These are phyloP conservation scores for Macquaria ambigua DNA, from an alignment of 2,113 vertebrate species.

Conservation along the genomic window DNA sequence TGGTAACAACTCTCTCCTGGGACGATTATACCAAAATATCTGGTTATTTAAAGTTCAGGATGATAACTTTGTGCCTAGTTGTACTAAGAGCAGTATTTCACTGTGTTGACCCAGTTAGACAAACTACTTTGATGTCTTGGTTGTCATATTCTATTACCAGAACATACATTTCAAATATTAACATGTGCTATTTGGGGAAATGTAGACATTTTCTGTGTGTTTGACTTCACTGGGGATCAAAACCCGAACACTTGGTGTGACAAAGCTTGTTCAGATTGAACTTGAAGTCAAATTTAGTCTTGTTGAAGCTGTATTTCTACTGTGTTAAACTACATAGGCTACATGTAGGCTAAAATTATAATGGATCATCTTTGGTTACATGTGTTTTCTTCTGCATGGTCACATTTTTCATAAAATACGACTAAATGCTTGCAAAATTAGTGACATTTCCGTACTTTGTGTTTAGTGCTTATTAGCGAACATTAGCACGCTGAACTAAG, in stretches of 20 bases:
- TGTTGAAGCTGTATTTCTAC: no score
- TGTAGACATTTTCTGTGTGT: neutral
- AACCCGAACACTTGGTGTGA: neutral
- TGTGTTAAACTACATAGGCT: neutral
- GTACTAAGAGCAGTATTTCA: neutral
- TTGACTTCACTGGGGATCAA: neutral
- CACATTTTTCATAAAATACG: no score
- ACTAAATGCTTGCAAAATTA: no score
- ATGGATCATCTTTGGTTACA: no score
- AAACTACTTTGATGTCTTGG: conserved; percentile 13
- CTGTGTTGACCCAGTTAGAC: conserved; percentile 11
- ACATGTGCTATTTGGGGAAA: neutral
- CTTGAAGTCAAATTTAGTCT: neutral
- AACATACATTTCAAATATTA: neutral
- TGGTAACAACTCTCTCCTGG: conserved; percentile 1
- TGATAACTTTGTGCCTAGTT: neutral
- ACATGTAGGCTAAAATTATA: no score
- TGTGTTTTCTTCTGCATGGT: no score
- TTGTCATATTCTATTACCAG: conserved; percentile 22
- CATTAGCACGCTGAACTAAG: no score
- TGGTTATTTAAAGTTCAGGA: neutral
- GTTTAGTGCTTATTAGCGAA: no score
- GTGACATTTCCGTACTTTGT: no score
- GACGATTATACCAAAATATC: neutral
- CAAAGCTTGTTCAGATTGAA: neutral